These are phyloP conservation scores for Apamea monoglypha DNA, from an alignment of 2,888 invertebrate genomes.

Conservation along the genomic window DNA sequence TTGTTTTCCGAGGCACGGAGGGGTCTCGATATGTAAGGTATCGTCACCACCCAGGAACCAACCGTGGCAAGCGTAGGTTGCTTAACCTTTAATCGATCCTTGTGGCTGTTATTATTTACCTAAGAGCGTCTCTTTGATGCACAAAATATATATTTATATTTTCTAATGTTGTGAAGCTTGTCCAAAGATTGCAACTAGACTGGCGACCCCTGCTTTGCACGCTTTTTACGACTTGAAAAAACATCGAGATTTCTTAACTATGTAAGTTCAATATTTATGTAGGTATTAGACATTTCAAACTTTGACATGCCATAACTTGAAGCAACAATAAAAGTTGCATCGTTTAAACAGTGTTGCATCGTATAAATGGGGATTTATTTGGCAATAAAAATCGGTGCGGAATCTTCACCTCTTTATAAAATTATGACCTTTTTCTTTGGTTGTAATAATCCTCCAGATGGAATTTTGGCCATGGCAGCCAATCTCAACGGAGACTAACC, in stretches of 20 bases:
- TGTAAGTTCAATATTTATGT: neutral
- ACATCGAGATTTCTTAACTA: neutral
- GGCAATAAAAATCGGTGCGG: neutral
- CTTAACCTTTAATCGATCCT: neutral
- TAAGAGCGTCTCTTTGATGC: neutral
- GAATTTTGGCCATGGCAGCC: too few relatives aligned
- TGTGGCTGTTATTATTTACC: neutral
- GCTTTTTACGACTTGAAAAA: neutral
- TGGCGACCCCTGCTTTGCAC: neutral
- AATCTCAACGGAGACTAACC: too few relatives aligned
- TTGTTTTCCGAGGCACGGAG: neutral
- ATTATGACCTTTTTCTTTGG: neutral
- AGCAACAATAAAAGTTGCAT: too few relatives aligned
- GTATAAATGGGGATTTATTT: neutral
- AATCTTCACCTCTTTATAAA: neutral
- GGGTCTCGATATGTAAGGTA: neutral
- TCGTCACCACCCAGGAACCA: neutral
- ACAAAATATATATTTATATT: too few relatives aligned
- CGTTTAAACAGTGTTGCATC: neutral
- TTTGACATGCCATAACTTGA: neutral
- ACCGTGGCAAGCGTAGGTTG: too few relatives aligned
- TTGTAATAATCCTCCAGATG: neutral
- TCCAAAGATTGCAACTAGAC: neutral
- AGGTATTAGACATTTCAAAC: neutral
- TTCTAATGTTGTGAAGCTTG: neutral